These are phyloP conservation scores for Lycorma delicatula DNA, from an alignment of 1,140 invertebrate genomes.

Conservation along the genomic window DNA sequence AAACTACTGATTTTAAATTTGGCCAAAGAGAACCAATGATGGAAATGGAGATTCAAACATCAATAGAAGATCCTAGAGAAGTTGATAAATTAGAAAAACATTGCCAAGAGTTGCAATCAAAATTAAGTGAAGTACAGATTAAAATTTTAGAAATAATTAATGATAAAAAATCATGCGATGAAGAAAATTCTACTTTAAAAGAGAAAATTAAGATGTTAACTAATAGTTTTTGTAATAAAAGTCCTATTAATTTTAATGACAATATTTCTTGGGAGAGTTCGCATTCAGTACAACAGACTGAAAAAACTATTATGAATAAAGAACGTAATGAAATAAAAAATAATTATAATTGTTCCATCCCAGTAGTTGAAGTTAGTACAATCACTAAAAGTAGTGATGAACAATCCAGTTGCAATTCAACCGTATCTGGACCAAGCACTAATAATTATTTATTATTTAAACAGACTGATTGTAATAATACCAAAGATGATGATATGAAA, in stretches of 20 bases:
- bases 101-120: constrained; percentile 25
- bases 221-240: constrained; percentile 1
- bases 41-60: constrained; percentile 19
- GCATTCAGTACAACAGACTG: background rate
- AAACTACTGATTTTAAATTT: background rate
- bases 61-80: constrained; percentile 10
- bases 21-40: background rate
- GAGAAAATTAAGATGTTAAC: constrained; percentile 21
- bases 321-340: background rate
- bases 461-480: background rate
- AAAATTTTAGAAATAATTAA: constrained; percentile 32
- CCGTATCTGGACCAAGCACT: background rate
- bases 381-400: background rate
- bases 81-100: constrained; percentile 24
- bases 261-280: background rate
- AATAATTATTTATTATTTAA: background rate
- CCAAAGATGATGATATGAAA: background rate
- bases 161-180: constrained; percentile 32
- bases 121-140: constrained; percentile 28
- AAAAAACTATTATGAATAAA: background rate
- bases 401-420: background rate
- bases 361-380: no score
- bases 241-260: constrained; percentile 6
- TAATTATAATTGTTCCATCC: no score
- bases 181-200: constrained; percentile 31